Evolutionary conservation across 2,113 vertebrate genomes (phyloP).

Genomic region (Pelodiscus sinensis): DNA sequence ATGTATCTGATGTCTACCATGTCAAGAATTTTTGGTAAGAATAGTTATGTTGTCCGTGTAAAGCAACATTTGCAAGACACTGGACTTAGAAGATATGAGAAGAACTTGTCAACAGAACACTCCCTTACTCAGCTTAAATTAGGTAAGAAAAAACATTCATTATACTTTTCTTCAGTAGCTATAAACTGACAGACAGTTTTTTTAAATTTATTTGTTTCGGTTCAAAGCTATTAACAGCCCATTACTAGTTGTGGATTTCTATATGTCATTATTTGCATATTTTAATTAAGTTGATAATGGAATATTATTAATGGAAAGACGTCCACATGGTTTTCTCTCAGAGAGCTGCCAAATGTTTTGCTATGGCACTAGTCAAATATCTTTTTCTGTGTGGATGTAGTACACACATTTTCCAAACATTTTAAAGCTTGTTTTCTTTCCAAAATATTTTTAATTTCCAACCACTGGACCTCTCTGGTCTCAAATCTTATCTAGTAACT

Average conservation of each 20-base stretch:
- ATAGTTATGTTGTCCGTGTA: not conserved
- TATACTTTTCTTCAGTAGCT: not conserved
- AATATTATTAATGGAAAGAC: not conserved
- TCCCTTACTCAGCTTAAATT: not conserved
- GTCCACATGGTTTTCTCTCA: not conserved
- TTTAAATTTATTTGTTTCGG: not conserved
- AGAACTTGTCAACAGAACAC: not conserved
- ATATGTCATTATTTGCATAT: not conserved
- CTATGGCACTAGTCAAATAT: not conserved
- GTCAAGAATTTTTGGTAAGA: not conserved
- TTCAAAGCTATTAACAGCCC: not conserved
- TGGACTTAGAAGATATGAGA: not conserved
- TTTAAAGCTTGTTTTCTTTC: not conserved
- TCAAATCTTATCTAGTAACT: not conserved
- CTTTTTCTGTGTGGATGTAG: not conserved
- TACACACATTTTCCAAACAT: not conserved
- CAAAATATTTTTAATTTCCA: not conserved
- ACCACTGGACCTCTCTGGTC: not conserved
- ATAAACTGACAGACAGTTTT: not conserved
- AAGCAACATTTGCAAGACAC: not conserved
- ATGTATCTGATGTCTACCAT: not conserved
- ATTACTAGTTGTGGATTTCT: not conserved
- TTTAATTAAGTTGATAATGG: not conserved
- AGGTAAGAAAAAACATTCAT: not conserved
- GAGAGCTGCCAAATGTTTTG: not conserved